Base-by-base conservation (phyloP, 2,113 vertebrate species). In the Vireo altiloquus region DNA sequence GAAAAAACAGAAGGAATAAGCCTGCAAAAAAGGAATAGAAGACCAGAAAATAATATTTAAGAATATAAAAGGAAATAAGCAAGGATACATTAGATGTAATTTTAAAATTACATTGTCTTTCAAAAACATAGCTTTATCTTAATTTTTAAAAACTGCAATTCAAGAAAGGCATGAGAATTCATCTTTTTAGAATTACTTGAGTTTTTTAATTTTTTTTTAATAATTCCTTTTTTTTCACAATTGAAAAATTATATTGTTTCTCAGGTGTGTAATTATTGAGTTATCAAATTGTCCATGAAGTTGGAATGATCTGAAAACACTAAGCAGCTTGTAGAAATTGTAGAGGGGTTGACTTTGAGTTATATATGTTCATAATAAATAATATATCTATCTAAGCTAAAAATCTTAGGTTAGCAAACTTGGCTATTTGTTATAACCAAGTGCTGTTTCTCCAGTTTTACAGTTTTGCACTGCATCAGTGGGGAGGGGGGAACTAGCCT, bases 1-100 rank as follows among this genome's bases (percentile, higher is more conserved):
- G 97, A 94, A 95, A 99, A 98, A 75, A 98, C 95, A 18, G 98
- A 97, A 61, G 96, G 96, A 86, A 96, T 97, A 16, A 98, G 94
- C 84, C 99, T 99, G 94, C 65, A 93, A 87, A 52, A 95, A 84
- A 39, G 18, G 77, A 94, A 46, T 4, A 33, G 35, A 47, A 66
- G 3, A 64, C 30, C 25, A 88, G 31, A 64, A 91, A 68, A 80
- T 40, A 88, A 11, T 61, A 53, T 18, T 86, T 78, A 63, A 42
- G 19, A 22, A 54, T 59, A 39, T 25, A 66, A 82, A 87, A 79
- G 10, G 4, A 82, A 76, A 69, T 53, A 81, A 74, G 44, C 1
- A 47, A 33, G 4, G 6, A 71, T 20, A 30, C 13, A 57, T 52
- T 78, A 49, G 42, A 69, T 84, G 8, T 50, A 23, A 84, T 60